Evolutionary conservation across 2,888 invertebrate species (phyloP), one percentile per base, ranked within the genome.

Genomic region (Machimus atricapillus): DNA sequence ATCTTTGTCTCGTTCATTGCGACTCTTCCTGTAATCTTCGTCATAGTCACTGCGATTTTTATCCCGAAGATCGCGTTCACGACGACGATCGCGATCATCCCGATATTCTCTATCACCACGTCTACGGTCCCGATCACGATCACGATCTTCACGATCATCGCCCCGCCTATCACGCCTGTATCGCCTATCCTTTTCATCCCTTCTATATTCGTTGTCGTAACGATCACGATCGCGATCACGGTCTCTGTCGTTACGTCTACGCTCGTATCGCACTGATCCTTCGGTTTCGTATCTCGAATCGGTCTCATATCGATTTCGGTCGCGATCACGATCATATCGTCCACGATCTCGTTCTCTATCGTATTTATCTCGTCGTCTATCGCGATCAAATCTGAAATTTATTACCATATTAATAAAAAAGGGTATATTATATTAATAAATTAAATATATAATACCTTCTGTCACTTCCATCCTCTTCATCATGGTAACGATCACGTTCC

Each of bases 211-310:
- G 34, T 82, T 74, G 31, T 88, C 88, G 16, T 74, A 74, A 14
- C 91, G 88, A 56, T 91, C 90, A 58, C 91, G 89, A 43, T 89
- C 90, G 37, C 90, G 88, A 88, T 90, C 90, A 79, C 91, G 89
- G 76, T 86, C 85, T 23, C 85, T 85, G 81, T 73, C 88, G 83
- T 87, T 83, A 27, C 88, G 85, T 23, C 87, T 87, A 40, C 89
- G 82, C 78, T 91, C 91, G 58, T 90, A 90, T 9, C 91, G 90
- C 16, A 90, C 89, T 0, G 92, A 92, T 87, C 94, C 93, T 91
- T 96, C 95, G 90, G 95, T 95, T 91, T 94, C 95, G 91, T 95
- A 95, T 91, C 95, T 95, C 1, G 95, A 94, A 87, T 96, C 95
- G 0, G 93, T 94, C 89, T 96, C 95, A 91, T 95, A 95, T 86